Evolutionary conservation across 2,797 vertebrate species (phyloP).

Genomic region (Eulemur albifrons): DNA sequence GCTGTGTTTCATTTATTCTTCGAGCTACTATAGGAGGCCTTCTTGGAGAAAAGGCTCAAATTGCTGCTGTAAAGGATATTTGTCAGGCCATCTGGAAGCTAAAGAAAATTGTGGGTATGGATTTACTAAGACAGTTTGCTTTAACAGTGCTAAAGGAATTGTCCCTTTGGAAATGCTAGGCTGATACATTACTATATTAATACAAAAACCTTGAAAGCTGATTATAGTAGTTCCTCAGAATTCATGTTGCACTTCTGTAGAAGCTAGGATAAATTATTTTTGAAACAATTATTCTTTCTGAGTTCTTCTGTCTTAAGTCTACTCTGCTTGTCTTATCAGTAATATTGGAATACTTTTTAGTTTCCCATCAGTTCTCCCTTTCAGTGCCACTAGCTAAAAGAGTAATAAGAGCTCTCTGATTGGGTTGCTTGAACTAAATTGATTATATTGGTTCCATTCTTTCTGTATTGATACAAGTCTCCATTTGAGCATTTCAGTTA

Average conservation of each 20-base stretch:
- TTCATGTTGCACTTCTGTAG: neutral
- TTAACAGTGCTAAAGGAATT: constrained; percentile 70
- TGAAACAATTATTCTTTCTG: neutral
- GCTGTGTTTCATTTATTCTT: constrained; percentile 93
- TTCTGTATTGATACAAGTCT: neutral
- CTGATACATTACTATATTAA: constrained; percentile 61
- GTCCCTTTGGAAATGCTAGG: constrained; percentile 35
- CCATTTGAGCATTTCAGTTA: neutral
- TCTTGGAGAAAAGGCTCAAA: constrained; percentile 95
- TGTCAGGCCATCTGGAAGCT: constrained; percentile 89
- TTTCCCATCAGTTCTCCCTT: neutral
- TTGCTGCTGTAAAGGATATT: constrained; percentile 91
- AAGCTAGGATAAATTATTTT: constrained; percentile 24
- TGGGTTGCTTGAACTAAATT: neutral
- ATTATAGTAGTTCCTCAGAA: constrained; percentile 16
- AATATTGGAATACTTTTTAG: constrained; percentile 19
- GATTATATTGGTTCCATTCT: neutral
- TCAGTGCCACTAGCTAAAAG: neutral
- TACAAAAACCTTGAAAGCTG: neutral
- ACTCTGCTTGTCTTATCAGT: neutral
- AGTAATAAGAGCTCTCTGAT: neutral
- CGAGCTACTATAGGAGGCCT: constrained; percentile 90
- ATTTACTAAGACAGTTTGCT: constrained; percentile 73
- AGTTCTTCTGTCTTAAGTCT: neutral
- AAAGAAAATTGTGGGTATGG: constrained; percentile 91